Evolutionary conservation across 2,888 invertebrate genomes (phyloP), one percentile per base, ranked within the genome.

Genomic region (Drosophila basisetae): DNA sequence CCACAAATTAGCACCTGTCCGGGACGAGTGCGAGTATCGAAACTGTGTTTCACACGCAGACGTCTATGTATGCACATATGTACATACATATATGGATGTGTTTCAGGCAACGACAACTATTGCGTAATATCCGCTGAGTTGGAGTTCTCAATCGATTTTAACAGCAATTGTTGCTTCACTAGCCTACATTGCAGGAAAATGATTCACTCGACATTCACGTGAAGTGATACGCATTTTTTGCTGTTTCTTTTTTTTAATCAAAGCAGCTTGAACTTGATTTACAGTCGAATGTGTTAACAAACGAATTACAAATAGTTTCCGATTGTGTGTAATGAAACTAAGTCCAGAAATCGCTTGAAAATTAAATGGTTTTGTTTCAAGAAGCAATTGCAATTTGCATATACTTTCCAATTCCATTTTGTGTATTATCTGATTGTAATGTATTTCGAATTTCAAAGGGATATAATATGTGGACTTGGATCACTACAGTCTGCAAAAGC

Each of bases 1-100:
- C 79, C 66, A 75, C 75, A 89, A 90, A 89, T 89, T 89, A 89
- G 83, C 89, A 91, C 89, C 78, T 90, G 78, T 68, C 81, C 52
- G 67, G 58, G 49, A 18, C 31, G 58, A 31, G 25, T 25, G 31
- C 30, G 55, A 52, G 62, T 67, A 80, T 65, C 49, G 68, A 66
- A 59, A 53, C 54, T 41, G 64, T 72, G 61, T 62, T 53, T 50
- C 50, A 68, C 68, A 78, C 37, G 60, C 39, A 62, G 13, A 28
- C 47, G 54, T 54, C 31, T 33, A 33, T n/a, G 25, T 31, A 52
- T 13, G 33, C 16, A 37, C 10, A 5, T 35, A 11, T 58, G 52
- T 13, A 43, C 18, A 47, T 6, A 37, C 11, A 6, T 35, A 16
- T 59, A 49, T 47, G 18, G 41, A n/a, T 31, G 33, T 63, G 43